phyloP scores from a whole-genome alignment of 2,888 invertebrate genomes.

The Agrotis exclamationis region DNA sequence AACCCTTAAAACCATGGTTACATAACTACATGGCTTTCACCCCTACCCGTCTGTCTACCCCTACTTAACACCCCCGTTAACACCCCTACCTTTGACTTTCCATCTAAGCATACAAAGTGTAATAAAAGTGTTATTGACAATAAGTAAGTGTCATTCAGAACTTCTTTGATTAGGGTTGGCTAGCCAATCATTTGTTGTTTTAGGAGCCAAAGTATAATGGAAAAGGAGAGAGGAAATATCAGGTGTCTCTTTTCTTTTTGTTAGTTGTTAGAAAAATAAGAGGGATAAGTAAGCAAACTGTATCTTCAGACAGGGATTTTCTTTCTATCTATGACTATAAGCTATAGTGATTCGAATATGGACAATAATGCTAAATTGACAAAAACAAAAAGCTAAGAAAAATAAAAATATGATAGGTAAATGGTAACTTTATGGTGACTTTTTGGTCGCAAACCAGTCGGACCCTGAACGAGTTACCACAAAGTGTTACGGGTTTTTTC shows the following conservation, averaged over 20 bases:
- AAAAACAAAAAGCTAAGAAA: too few relatives aligned
- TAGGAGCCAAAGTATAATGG: slow-evolving; percentile 10
- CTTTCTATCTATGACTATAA: too few relatives aligned
- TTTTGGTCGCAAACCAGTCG: too few relatives aligned
- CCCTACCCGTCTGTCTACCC: background rate
- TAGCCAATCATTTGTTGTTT: slow-evolving; percentile 19
- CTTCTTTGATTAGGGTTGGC: slow-evolving; percentile 52
- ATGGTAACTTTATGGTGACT: too few relatives aligned
- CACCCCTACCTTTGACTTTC: slow-evolving; percentile 40
- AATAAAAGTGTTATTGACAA: slow-evolving; percentile 57
- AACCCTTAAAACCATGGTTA: slow-evolving; percentile 3
- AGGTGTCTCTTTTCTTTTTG: background rate
- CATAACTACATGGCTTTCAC: background rate
- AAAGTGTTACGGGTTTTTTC: too few relatives aligned
- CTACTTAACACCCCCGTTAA: slow-evolving; percentile 2
- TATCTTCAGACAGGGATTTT: background rate
- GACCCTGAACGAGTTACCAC: too few relatives aligned
- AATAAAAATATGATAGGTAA: too few relatives aligned
- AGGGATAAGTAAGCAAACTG: background rate
- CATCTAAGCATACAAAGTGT: slow-evolving; percentile 45
- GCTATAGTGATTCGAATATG: background rate
- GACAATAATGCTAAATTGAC: background rate
- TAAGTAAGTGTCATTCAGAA: slow-evolving; percentile 52
- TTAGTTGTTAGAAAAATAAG: background rate
- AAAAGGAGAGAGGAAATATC: background rate